Base-by-base conservation (phyloP, 2,113 vertebrate genomes). In the Periophthalmodon schlosseri region DNA sequence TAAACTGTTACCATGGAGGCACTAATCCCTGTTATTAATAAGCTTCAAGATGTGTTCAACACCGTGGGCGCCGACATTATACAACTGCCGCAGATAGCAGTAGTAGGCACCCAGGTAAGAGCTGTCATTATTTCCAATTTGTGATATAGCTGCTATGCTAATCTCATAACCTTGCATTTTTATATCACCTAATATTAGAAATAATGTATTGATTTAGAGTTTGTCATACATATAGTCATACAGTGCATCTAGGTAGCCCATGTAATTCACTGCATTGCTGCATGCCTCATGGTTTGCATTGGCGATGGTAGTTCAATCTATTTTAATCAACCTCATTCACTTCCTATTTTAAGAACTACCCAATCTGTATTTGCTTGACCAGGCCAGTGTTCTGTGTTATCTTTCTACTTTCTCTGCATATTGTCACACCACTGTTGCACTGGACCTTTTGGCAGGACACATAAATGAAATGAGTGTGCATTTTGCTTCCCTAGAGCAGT, bases 41-140 rank as follows among this genome's bases (percentile, higher is more conserved):
- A 99, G 86, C 96, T 99, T 8, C 97, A 99, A 81, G 97, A 99
- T 72, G 97, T 99, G 15, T 99, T 99, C 91, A 99, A 99, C 90
- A 98, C 97, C 0, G 97, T 99, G 86, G 97, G 97, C 5, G 93
- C 97, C 57, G 97, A 99, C 83, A 95, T 98, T 82, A 98, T 99
- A 44, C 97, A 99, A 89, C 86, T 99, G 91, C 97, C 97, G 69
- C 97, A 99, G 93, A 99, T 99, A 87, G 97, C 97, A 75, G 97
- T 99, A 36, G 97, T 99, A 72, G 97, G 97, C 50, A 98, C 96
- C 61, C 97, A 99, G 96, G 97, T 99, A 94, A 89, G 74, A 24
- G n/a, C 61, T 69, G 33, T 54, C 67, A 5, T 61, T 54, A 52
- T 61, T 70, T 71, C 28, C 50, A 8, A 58, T 69, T 72, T 63